Base-by-base conservation (phyloP, 2,797 vertebrate species). In the Xenentodon cancila region DNA sequence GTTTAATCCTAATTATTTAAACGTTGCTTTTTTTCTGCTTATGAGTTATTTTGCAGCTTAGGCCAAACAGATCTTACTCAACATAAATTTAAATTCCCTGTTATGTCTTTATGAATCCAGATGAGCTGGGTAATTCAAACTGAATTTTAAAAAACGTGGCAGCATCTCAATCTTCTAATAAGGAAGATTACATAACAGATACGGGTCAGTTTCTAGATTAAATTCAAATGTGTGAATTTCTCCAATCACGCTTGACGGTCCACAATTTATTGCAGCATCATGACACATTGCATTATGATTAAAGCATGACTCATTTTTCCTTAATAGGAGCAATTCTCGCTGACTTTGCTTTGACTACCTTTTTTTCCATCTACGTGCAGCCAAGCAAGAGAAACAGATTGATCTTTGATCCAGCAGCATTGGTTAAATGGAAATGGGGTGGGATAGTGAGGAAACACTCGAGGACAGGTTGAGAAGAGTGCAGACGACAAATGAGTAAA, bases 301-400 rank as follows among this genome's bases (percentile, higher is more conserved):
- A 18, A 59, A 61, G 64, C 60, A 59, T 81, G 82, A 77, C 74
- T 84, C 66, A 73, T 49, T 81, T 82, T 80, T 83, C 73, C 70
- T 82, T 53, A 53, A 81, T 73, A 64, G 59, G 67, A 79, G 80
- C 64, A 77, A 50, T 73, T 80, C 46, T 64, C 11, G 0, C 19
- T 44, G 44, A 64, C 59, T 58, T 55, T 40, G 30, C 58, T 52
- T 66, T 59, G 61, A 27, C 66, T 37, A 0, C 56, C 57, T 67
- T 69, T 70, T 43, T 45, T 64, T 57, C 70, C 77, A 54, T 74
- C 75, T 67, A 61, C 80, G 46, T 71, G n/a, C 32, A 45, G 53
- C 45, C 47, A 57, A 25, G 59, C 52, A 34, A 61, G 64, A 59
- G 70, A 68, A 83, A 83, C 71, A 82, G 80, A 73, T 69, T 70